Base-by-base conservation (phyloP, 2,113 vertebrate species). In the Laticauda laticaudata region DNA sequence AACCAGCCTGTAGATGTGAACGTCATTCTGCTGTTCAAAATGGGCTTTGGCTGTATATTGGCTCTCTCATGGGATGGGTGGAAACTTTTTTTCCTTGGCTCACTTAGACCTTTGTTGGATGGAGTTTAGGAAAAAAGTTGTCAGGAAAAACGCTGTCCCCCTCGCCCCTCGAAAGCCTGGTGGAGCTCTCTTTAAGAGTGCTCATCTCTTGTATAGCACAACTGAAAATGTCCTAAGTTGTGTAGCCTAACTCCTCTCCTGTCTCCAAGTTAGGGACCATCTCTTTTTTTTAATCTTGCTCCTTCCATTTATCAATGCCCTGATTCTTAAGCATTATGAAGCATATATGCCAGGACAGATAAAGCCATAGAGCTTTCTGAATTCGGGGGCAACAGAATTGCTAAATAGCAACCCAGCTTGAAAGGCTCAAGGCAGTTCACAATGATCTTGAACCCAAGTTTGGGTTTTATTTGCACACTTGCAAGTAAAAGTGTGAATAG, bases 31-130 rank as follows among this genome's bases (percentile, higher is more conserved):
- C 43, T 26, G 53, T 86, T 45, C 90, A 90, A 57, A 69, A 0
- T 75, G 0, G 2, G 14, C 29, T 21, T 92, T 91, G 93, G 92
- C 91, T 90, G 86, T 0, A 85, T 91, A 95, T 93, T 85, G 88
- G 89, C 88, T 90, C 91, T 81, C 94, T 92, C 0, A 0, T 43
- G 95, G 94, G 94, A 91, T 91, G 34, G 55, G 55, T 91, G 94
- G 95, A 88, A 90, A 91, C 54, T 14, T 2, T 43, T 7, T 23
- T 34, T 5, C 24, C 87, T 48, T 54, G 91, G 54, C 24, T 93
- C 3, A 18, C 59, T 64, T 43, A 0, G 69, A 87, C 14, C 51
- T 81, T 11, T 20, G 89, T 64, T 69, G 45, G 93, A 20, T 61
- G 56, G 90, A 86, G 92, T 85, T 86, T 0, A 3, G 88, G 89